Evolutionary conservation across 2,797 vertebrate species (phyloP).

Genomic region (Gambelia wislizenii): DNA sequence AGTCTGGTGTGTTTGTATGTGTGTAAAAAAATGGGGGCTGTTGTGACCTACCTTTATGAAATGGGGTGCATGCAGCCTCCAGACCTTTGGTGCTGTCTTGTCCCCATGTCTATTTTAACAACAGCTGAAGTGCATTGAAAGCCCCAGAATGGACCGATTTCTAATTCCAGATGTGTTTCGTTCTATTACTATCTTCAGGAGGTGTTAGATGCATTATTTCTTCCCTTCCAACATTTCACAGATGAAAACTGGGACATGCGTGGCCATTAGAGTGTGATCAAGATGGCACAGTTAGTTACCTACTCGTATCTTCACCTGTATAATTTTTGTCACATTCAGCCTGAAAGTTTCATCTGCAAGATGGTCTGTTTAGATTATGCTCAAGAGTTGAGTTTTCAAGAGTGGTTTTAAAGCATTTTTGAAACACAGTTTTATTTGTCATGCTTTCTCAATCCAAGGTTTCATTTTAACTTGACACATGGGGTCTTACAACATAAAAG

Average conservation of each 20-base stretch:
- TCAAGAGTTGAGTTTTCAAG: conserved; percentile 30
- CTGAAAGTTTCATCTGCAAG: conserved; percentile 73
- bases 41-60: too few relatives aligned
- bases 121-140: too few relatives aligned
- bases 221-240: too few relatives aligned
- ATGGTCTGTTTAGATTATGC: conserved; percentile 55
- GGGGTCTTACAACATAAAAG: conserved; percentile 37
- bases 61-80: too few relatives aligned
- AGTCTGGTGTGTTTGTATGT: too few relatives aligned
- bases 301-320: conserved; percentile 82
- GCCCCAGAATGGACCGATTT: too few relatives aligned
- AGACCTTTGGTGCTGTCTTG: too few relatives aligned
- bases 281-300: conserved; percentile 75
- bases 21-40: too few relatives aligned
- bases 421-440: conserved; percentile 37
- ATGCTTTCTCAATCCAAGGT: conserved; percentile 25
- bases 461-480: conserved; percentile 38
- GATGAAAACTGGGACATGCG: too few relatives aligned
- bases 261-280: too few relatives aligned
- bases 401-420: conserved; percentile 50
- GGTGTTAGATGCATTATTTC: background rate
- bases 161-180: too few relatives aligned
- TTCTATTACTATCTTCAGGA: background rate
- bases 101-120: too few relatives aligned
- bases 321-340: conserved; percentile 77